Conservation (phyloP, 1,140 invertebrate genomes). For the Bradysia coprophila region DNA sequence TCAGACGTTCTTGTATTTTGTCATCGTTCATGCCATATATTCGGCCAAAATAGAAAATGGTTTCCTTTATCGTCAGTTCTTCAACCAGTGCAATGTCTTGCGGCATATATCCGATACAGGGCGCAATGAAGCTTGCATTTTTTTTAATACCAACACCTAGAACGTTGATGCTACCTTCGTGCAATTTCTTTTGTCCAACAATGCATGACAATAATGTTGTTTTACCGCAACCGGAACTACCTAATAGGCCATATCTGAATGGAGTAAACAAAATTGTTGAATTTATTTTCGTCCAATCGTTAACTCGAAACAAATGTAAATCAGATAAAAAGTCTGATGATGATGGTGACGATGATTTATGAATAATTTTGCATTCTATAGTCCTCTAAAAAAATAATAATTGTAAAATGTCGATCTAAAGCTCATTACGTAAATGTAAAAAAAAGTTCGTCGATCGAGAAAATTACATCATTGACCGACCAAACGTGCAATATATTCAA, state of each 20-base stretch:
- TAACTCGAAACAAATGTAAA: background rate
- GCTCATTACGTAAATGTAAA: too few relatives aligned
- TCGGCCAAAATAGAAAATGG: slow-evolving; percentile 72
- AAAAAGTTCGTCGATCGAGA: too few relatives aligned
- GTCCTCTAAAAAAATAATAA: too few relatives aligned
- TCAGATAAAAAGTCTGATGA: slow-evolving; percentile 1
- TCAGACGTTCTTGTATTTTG: slow-evolving; percentile 43
- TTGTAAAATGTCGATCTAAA: too few relatives aligned
- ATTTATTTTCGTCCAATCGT: too few relatives aligned
- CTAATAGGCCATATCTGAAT: slow-evolving; percentile 69
- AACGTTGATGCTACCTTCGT: slow-evolving; percentile 58
- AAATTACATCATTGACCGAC: too few relatives aligned
- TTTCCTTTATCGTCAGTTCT: slow-evolving; percentile 73
- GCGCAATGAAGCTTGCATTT: slow-evolving; percentile 53
- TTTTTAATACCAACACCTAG: slow-evolving; percentile 54
- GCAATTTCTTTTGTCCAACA: slow-evolving; percentile 53
- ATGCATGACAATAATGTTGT: slow-evolving; percentile 72
- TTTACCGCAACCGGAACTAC: slow-evolving; percentile 70
- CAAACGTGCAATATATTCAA: too few relatives aligned
- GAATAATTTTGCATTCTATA: too few relatives aligned
- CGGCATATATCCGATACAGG: slow-evolving; percentile 72
- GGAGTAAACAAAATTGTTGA: slow-evolving; percentile 4
- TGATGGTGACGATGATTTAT: too few relatives aligned
- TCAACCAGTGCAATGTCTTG: slow-evolving; percentile 70
- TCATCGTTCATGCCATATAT: slow-evolving; percentile 57